Percentiles rank a stretch among this genome's conserved stretches.
Conservation (phyloP, 2,797 vertebrate genomes). For the Ptychobarbus kaznakovi region DNA sequence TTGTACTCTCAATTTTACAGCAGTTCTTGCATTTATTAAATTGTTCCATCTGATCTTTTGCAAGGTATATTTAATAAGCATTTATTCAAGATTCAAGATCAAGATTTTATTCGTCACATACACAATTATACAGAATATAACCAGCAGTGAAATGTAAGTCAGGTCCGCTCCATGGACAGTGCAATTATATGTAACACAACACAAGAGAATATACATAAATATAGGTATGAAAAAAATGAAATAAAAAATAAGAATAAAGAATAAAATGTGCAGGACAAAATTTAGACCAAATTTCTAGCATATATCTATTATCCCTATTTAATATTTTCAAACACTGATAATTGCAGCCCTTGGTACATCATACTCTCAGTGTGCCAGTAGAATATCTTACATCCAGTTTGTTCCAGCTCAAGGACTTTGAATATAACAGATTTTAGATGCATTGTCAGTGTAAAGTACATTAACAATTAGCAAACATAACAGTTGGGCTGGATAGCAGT, state of each 20-base stretch:
- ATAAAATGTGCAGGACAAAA: no score
- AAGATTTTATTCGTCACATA: no score
- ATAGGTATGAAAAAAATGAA: no score
- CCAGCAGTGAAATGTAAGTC: no score
- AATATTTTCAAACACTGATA: slow-evolving; percentile 14
- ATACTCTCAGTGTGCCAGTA: background rate
- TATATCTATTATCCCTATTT: slow-evolving; percentile 11
- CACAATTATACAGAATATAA: no score
- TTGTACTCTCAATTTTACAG: background rate
- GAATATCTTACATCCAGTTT: slow-evolving; percentile 17
- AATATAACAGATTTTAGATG: background rate
- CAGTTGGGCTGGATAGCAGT: background rate
- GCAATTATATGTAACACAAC: no score
- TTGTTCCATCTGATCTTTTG: background rate
- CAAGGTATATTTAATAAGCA: background rate
- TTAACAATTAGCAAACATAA: slow-evolving; percentile 4
- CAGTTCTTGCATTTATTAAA: background rate
- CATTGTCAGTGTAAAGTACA: background rate
- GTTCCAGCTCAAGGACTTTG: slow-evolving; percentile 8
- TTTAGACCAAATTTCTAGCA: slow-evolving; percentile 8
- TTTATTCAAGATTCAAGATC: background rate
- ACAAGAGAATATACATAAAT: no score
- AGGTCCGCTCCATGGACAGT: no score
- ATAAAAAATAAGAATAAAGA: no score
- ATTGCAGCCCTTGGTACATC: slow-evolving; percentile 1